Percentiles rank a stretch among this genome's conserved stretches.
Evolutionary conservation across 2,888 invertebrate species (phyloP).

Genomic region (Meliscaeva auricollis): DNA sequence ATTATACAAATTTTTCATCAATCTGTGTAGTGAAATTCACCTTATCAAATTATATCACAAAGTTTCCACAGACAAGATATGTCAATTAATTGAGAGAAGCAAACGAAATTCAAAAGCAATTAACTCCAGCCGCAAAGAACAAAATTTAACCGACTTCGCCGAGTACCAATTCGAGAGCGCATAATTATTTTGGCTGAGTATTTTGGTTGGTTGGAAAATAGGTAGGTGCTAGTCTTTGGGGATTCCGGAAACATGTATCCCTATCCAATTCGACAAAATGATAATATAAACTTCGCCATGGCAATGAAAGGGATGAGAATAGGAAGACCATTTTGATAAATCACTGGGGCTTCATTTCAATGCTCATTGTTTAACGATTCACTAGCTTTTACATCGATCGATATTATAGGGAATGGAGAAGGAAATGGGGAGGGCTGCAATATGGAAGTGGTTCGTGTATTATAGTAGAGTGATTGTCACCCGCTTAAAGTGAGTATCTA

Average conservation of each 20-base stretch:
- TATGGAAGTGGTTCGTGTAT: slow-evolving; percentile 11
- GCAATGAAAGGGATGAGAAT: not conserved
- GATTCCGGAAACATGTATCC: slow-evolving; percentile 19
- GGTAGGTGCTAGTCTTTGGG: not conserved
- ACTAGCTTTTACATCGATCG: slow-evolving; percentile 29
- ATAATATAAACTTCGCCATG: slow-evolving; percentile 12
- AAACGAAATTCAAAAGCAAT: slow-evolving; percentile 71
- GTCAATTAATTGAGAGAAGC: slow-evolving; percentile 65
- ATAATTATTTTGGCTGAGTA: slow-evolving; percentile 65
- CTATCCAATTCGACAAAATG: too few species aligned
- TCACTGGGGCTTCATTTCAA: slow-evolving; percentile 42
- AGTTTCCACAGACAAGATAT: slow-evolving; percentile 44
- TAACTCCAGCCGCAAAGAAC: slow-evolving; percentile 59
- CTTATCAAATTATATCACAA: slow-evolving; percentile 24
- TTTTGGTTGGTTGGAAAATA: slow-evolving; percentile 37
- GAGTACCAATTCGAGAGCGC: slow-evolving; percentile 44
- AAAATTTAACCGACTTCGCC: slow-evolving; percentile 37
- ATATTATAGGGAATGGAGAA: not conserved
- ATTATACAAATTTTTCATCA: not conserved
- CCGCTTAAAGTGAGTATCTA: slow-evolving; percentile 8
- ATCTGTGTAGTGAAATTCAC: not conserved
- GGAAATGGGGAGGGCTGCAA: too few species aligned
- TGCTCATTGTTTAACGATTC: slow-evolving; percentile 48
- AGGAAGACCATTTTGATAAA: slow-evolving; percentile 42
- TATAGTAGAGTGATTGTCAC: slow-evolving; percentile 20